A percentile compares a stretch with the other conserved stretches of the same genome.
Conservation (phyloP, 2,888 invertebrate species). For the Tholera decimalis region DNA sequence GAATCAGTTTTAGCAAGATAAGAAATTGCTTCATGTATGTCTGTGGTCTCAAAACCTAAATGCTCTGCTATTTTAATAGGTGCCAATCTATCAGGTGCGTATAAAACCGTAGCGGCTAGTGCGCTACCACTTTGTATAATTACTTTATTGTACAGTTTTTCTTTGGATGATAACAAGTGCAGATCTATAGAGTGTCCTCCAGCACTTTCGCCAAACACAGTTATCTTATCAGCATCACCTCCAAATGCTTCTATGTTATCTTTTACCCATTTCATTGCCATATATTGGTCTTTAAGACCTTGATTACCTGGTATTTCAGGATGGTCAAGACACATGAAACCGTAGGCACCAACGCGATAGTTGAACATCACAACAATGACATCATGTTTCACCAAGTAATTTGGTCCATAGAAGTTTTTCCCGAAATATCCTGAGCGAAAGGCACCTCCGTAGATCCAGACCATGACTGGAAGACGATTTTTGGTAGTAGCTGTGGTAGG, state of each 20-base stretch:
- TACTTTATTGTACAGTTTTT: slow-evolving; percentile 71
- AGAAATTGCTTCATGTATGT: slow-evolving; percentile 68
- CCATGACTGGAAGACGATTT: slow-evolving; percentile 76
- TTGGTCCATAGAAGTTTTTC: slow-evolving; percentile 69
- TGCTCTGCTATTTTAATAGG: slow-evolving; percentile 71
- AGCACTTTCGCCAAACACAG: slow-evolving; percentile 76
- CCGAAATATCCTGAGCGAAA: slow-evolving; percentile 67
- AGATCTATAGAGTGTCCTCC: slow-evolving; percentile 76
- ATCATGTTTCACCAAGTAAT: slow-evolving; percentile 74
- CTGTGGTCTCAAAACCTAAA: slow-evolving; percentile 65
- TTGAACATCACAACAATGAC: slow-evolving; percentile 77
- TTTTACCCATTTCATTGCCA: slow-evolving; percentile 78
- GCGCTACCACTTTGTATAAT: slow-evolving; percentile 77
- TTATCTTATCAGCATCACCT: slow-evolving; percentile 76
- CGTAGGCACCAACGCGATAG: slow-evolving; percentile 78
- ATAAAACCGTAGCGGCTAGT: slow-evolving; percentile 63
- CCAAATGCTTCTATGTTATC: slow-evolving; percentile 78
- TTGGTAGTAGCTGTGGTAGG: slow-evolving; percentile 67
- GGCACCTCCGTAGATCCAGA: slow-evolving; percentile 77
- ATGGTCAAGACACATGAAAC: slow-evolving; percentile 79
- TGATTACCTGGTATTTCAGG: slow-evolving; percentile 78
- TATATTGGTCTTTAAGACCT: slow-evolving; percentile 79
- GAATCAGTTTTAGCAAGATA: slow-evolving; percentile 66
- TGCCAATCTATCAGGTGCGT: slow-evolving; percentile 66
- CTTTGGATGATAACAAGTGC: slow-evolving; percentile 72